Evolutionary conservation across 2,113 vertebrate genomes (phyloP).

Genomic region (Chitala chitala): DNA sequence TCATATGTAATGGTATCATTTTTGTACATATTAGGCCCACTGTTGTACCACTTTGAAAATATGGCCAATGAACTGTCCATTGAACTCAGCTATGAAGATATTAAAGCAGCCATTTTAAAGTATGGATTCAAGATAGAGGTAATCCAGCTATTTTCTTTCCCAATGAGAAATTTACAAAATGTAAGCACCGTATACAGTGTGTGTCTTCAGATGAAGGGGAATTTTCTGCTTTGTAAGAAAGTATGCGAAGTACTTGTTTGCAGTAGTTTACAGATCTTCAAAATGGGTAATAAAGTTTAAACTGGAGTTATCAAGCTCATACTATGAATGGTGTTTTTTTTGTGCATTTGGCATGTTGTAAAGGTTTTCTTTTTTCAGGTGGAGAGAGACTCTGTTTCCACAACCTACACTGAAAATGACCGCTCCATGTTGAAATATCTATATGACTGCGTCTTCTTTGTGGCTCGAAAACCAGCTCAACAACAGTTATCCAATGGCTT

Average conservation of each 20-base stretch:
- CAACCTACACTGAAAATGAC: constrained; percentile 94
- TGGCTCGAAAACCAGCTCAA: constrained; percentile 80
- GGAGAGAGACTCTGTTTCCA: constrained; percentile 83
- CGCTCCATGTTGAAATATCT: constrained; percentile 94
- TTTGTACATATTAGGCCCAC: constrained; percentile 69
- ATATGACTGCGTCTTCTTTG: constrained; percentile 95
- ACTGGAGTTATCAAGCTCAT: too few species aligned
- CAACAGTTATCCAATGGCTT: constrained; percentile 42
- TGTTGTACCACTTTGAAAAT: constrained; percentile 97
- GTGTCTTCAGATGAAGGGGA: too few species aligned
- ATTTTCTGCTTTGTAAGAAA: too few species aligned
- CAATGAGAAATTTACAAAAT: not conserved
- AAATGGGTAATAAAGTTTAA: too few species aligned
- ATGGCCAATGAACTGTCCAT: constrained; percentile 95
- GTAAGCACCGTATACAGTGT: not conserved
- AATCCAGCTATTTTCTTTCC: constrained; percentile 36
- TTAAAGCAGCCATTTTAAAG: constrained; percentile 81
- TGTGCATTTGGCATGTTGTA: too few species aligned
- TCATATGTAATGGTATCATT: not conserved
- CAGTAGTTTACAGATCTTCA: not conserved
- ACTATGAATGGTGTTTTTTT: too few species aligned
- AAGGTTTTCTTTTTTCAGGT: constrained; percentile 57
- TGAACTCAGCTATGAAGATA: constrained; percentile 94
- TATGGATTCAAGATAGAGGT: constrained; percentile 93
- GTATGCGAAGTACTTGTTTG: too few species aligned